phyloP scores from a whole-genome alignment of 2,888 invertebrate species.

The Mechanitis messenoides region DNA sequence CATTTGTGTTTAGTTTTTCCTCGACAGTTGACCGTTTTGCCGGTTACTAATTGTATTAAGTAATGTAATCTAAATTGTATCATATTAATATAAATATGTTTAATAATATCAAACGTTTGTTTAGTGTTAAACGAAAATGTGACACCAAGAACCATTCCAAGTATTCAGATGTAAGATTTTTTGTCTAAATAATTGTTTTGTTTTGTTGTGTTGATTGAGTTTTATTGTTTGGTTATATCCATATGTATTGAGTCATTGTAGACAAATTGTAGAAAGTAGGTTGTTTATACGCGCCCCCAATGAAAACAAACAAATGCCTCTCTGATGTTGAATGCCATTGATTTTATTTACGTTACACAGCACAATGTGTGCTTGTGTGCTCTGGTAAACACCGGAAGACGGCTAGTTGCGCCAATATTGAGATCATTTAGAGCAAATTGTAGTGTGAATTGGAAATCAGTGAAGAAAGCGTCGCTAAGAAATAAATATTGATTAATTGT shows the following conservation, averaged over 20 bases:
- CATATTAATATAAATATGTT: constrained; percentile 13
- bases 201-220: neutral
- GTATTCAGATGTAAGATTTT: constrained; percentile 14
- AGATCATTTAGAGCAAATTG: constrained; percentile 15
- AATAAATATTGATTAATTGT: neutral
- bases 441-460: constrained; percentile 3
- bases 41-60: constrained; percentile 15
- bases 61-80: constrained; percentile 5
- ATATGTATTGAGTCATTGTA: constrained; percentile 30
- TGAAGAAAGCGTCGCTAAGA: constrained; percentile 3
- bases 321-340: constrained; percentile 45
- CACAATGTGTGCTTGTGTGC: constrained; percentile 44
- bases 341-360: constrained; percentile 54
- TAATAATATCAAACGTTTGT: constrained; percentile 20
- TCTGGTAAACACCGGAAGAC: constrained; percentile 64
- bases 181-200: constrained; percentile 5
- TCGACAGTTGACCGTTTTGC: constrained; percentile 16
- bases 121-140: constrained; percentile 14
- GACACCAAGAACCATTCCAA: neutral
- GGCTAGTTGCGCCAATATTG: constrained; percentile 17
- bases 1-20: constrained; percentile 23
- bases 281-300: constrained; percentile 41
- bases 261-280: constrained; percentile 28
- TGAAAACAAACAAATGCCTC: constrained; percentile 64
- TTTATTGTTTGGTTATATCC: constrained; percentile 28